A percentile compares a stretch with the other conserved stretches of the same genome.
Evolutionary conservation across 2,797 vertebrate species (phyloP).

Genomic region (Acanthiza pusilla): DNA sequence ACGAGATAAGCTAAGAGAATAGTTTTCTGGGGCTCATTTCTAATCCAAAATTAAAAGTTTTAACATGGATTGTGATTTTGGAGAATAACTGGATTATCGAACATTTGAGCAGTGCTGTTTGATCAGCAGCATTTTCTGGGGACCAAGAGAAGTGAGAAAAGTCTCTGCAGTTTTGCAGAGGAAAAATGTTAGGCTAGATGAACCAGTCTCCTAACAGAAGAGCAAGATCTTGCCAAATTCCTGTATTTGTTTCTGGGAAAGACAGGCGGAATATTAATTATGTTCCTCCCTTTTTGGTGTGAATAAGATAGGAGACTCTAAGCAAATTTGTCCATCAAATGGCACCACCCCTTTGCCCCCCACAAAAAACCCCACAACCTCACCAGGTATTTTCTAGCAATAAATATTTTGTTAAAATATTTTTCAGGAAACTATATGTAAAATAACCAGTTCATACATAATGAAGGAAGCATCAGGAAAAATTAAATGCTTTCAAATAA

Average conservation of each 20-base stretch:
- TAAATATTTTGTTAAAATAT: background rate
- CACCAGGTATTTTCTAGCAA: background rate
- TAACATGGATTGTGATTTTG: background rate
- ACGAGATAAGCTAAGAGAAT: background rate
- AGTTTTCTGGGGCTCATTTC: background rate
- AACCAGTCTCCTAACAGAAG: background rate
- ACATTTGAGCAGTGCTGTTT: background rate
- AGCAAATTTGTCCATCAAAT: background rate
- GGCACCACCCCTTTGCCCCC: rapidly evolving
- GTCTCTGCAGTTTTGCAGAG: background rate
- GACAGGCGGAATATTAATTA: background rate
- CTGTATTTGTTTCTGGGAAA: background rate
- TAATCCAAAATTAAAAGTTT: background rate
- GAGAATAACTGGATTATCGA: background rate
- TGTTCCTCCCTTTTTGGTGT: background rate
- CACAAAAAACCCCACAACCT: background rate
- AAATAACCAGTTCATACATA: background rate
- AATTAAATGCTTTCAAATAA: background rate
- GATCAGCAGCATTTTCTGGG: background rate
- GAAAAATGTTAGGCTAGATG: background rate
- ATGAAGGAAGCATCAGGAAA: background rate
- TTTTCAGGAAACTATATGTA: background rate
- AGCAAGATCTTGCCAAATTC: background rate
- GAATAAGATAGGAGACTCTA: background rate
- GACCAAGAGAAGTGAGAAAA: background rate